These are phyloP conservation scores for Leptopilina clavipes DNA, from an alignment of 1,140 invertebrate genomes.

Conservation along the genomic window DNA sequence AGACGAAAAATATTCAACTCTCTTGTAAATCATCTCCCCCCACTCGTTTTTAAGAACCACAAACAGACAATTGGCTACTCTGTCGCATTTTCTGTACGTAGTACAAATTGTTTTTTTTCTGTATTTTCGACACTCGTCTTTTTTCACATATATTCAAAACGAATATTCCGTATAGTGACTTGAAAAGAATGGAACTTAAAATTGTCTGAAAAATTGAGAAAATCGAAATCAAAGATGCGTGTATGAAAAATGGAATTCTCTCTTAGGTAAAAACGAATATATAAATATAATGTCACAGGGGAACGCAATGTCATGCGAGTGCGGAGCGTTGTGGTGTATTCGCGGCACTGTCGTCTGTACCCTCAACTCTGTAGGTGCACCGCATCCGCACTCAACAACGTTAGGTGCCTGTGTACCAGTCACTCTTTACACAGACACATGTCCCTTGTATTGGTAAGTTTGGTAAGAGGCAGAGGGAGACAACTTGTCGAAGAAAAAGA, in stretches of 20 bases:
- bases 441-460: constrained; percentile 33
- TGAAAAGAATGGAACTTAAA: too few species aligned
- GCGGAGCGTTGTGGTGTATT: constrained; percentile 64
- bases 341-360: constrained; percentile 64
- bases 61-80: not conserved
- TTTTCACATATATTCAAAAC: too few species aligned
- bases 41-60: not conserved
- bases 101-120: too few species aligned
- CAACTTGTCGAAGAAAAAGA: constrained; percentile 38
- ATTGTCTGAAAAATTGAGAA: too few species aligned
- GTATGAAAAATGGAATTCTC: too few species aligned
- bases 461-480: constrained; percentile 43
- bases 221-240: not conserved
- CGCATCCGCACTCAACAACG: constrained; percentile 56
- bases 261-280: too few species aligned
- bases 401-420: constrained; percentile 23
- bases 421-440: constrained; percentile 36
- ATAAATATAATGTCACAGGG: not conserved
- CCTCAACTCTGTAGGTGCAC: constrained; percentile 57
- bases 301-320: constrained; percentile 47
- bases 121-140: too few species aligned
- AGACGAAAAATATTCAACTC: not conserved
- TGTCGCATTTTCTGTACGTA: too few species aligned
- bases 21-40: too few species aligned
- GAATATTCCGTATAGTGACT: too few species aligned